These are phyloP conservation scores for Silvanus unidentatus DNA, from an alignment of 2,888 invertebrate genomes.

Conservation along the genomic window DNA sequence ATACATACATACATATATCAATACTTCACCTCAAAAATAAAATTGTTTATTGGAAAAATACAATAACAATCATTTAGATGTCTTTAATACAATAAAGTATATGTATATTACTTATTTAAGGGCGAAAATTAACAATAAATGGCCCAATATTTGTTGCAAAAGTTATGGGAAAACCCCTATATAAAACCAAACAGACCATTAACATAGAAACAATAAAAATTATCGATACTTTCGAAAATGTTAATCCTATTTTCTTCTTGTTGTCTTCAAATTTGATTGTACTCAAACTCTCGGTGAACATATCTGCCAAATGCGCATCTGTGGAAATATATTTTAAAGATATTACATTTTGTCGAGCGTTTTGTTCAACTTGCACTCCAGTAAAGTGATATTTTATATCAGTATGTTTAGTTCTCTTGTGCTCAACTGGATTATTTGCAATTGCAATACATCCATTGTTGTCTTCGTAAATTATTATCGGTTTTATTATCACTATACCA, in stretches of 20 bases:
- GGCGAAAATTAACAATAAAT: too few species aligned
- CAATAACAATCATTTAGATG: too few species aligned
- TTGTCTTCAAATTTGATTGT: neutral
- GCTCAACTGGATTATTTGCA: neutral
- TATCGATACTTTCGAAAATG: neutral
- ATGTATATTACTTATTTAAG: too few species aligned
- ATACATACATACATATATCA: too few species aligned
- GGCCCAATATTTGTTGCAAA: neutral
- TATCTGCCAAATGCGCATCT: slow-evolving; percentile 1
- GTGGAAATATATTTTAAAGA: slow-evolving; percentile 3
- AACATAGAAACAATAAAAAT: neutral
- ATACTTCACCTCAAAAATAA: too few species aligned
- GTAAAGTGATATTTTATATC: neutral
- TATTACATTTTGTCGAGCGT: too few species aligned
- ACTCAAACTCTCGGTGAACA: neutral
- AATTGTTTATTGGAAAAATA: too few species aligned
- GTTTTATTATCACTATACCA: slow-evolving; percentile 1
- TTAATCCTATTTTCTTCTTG: neutral
- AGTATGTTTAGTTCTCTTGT: neutral
- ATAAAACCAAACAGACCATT: neutral
- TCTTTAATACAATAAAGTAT: too few species aligned
- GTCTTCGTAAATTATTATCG: slow-evolving; percentile 5
- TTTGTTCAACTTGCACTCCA: neutral
- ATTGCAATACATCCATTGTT: neutral
- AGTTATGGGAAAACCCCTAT: neutral